A percentile compares a stretch with the other conserved stretches of the same genome.
phyloP scores from a whole-genome alignment of 2,888 invertebrate species.

The Hermaeophaga mercurialis region DNA sequence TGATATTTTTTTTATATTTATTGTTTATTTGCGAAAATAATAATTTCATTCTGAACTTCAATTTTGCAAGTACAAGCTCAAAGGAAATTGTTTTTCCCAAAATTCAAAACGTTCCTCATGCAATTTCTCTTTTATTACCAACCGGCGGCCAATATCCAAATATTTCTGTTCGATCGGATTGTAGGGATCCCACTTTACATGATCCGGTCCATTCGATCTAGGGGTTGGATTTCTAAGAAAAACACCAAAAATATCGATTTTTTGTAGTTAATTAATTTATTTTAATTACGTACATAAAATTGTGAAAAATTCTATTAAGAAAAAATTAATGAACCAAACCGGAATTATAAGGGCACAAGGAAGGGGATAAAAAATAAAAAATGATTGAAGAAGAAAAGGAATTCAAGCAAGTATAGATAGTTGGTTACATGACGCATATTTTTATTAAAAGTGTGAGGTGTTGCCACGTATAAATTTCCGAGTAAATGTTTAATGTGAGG shows the following conservation, averaged over 20 bases:
- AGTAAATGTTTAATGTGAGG: too few species aligned
- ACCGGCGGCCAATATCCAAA: slow-evolving; percentile 52
- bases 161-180: slow-evolving; percentile 50
- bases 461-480: too few species aligned
- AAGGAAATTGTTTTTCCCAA: slow-evolving; percentile 54
- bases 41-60: too few species aligned
- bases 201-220: slow-evolving; percentile 42
- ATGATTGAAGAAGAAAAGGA: too few species aligned
- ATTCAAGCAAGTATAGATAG: too few species aligned
- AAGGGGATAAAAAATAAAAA: background rate
- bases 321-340: background rate
- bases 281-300: too few species aligned
- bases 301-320: background rate
- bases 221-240: slow-evolving; percentile 57
- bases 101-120: slow-evolving; percentile 51
- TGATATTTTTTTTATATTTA: too few species aligned
- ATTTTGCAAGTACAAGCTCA: slow-evolving; percentile 25
- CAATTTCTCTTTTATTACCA: slow-evolving; percentile 51
- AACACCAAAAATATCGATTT: background rate
- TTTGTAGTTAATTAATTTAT: background rate
- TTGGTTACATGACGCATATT: too few species aligned
- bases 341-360: background rate
- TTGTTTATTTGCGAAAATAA: too few species aligned
- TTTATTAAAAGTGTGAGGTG: too few species aligned
- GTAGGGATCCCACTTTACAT: slow-evolving; percentile 54